These are phyloP conservation scores for Idaea biselata DNA, from an alignment of 2,888 invertebrate species.

Conservation along the genomic window DNA sequence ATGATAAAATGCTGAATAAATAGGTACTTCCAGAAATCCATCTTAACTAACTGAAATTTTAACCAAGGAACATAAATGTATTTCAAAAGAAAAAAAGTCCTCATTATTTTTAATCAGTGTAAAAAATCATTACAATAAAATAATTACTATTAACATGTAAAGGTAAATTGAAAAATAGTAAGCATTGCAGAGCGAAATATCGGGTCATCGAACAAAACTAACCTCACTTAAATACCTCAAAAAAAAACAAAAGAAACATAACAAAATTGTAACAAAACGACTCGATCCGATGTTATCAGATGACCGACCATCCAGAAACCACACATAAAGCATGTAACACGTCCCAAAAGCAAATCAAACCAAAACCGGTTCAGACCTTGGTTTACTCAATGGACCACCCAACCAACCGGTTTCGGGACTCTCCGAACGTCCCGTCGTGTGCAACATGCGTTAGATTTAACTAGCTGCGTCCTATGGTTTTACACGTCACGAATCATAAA, in stretches of 20 bases:
- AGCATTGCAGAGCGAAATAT: no score
- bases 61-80: no score
- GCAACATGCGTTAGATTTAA: slow-evolving; percentile 23
- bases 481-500: background rate
- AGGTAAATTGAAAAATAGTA: no score
- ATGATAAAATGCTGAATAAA: no score
- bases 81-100: no score
- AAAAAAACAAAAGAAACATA: background rate
- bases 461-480: slow-evolving; percentile 1
- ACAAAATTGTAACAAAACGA: background rate
- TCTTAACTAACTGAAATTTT: no score
- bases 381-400: slow-evolving; percentile 24
- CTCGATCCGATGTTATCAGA: background rate
- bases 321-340: slow-evolving; percentile 13
- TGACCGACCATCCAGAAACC: slow-evolving; percentile 10
- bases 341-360: slow-evolving; percentile 8
- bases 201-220: no score
- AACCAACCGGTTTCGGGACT: slow-evolving; percentile 19
- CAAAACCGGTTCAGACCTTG: slow-evolving; percentile 18
- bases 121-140: no score
- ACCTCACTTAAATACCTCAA: background rate
- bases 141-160: no score
- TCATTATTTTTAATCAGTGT: no score
- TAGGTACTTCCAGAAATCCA: no score
- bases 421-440: slow-evolving; percentile 9